Conservation (phyloP, 1,140 invertebrate species). For the Drosophila willistoni region DNA sequence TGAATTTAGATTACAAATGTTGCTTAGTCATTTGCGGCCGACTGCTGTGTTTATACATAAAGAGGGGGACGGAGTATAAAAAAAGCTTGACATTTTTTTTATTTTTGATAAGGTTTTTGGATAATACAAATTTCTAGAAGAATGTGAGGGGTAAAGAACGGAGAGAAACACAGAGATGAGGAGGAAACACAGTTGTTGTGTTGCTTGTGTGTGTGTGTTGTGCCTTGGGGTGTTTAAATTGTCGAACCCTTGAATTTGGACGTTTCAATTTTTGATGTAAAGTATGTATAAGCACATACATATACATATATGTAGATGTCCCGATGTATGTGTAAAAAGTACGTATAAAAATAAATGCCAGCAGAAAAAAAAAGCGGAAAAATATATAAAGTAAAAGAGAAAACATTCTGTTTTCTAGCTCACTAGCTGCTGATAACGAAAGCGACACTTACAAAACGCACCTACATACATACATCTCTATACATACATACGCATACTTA, state of each 20-base stretch:
- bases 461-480: constrained; percentile 14
- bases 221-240: not conserved
- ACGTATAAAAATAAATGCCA: constrained; percentile 73
- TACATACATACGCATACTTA: not conserved
- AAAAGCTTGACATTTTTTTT: not conserved
- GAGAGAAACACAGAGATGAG: not conserved
- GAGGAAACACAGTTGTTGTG: constrained; percentile 8
- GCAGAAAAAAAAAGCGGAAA: constrained; percentile 48
- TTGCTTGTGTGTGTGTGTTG: not conserved
- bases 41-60: not conserved
- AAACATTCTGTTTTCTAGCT: constrained; percentile 75
- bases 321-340: constrained; percentile 18
- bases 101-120: constrained; percentile 18
- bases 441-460: constrained; percentile 55
- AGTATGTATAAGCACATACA: constrained; percentile 14
- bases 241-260: constrained; percentile 28
- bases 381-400: constrained; percentile 63
- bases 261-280: not conserved
- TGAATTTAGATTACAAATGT: constrained; percentile 5
- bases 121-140: not conserved
- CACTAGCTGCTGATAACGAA: constrained; percentile 72
- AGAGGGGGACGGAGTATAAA: too few species aligned
- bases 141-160: not conserved
- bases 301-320: constrained; percentile 34
- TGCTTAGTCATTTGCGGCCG: constrained; percentile 1